These are phyloP conservation scores for Xiphophorus hellerii DNA, from an alignment of 2,113 vertebrate genomes.

Conservation along the genomic window DNA sequence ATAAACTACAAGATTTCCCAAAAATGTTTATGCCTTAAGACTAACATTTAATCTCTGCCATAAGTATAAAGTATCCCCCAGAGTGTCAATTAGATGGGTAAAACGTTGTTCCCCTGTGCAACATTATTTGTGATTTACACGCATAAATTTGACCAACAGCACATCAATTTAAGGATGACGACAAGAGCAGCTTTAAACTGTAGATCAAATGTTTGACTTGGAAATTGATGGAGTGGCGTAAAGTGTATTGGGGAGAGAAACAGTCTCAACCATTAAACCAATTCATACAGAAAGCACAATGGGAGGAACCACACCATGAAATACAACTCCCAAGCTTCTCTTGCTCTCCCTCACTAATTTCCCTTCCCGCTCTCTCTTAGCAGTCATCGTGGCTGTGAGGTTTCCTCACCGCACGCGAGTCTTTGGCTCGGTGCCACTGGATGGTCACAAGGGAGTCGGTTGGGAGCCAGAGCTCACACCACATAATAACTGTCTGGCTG, in stretches of 20 bases:
- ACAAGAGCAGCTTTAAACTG: slow-evolving; percentile 39
- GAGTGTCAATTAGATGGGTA: slow-evolving; percentile 46
- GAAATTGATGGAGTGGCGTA: slow-evolving; percentile 64
- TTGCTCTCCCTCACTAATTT: slow-evolving; percentile 17
- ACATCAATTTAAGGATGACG: slow-evolving; percentile 37
- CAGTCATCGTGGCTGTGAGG: slow-evolving; percentile 66
- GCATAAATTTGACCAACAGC: slow-evolving; percentile 31
- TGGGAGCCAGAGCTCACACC: slow-evolving; percentile 77
- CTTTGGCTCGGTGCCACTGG: slow-evolving; percentile 68
- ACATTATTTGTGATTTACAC: slow-evolving; percentile 48
- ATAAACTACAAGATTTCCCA: slow-evolving; percentile 39
- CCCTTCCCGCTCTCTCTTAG: slow-evolving; percentile 25
- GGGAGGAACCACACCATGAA: slow-evolving; percentile 67
- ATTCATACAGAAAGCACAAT: slow-evolving; percentile 68
- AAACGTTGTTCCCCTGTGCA: slow-evolving; percentile 35
- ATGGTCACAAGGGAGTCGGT: slow-evolving; percentile 67
- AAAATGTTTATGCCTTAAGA: slow-evolving; percentile 17
- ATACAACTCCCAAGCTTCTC: slow-evolving; percentile 60
- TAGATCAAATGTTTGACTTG: slow-evolving; percentile 60
- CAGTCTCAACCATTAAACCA: slow-evolving; percentile 52
- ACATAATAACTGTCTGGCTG: slow-evolving; percentile 77
- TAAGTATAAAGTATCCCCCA: slow-evolving; percentile 16
- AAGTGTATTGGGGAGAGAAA: slow-evolving; percentile 54
- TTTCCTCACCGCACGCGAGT: slow-evolving; percentile 74
- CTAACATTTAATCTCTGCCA: slow-evolving; percentile 39